Evolutionary conservation across 2,888 invertebrate genomes (phyloP), one percentile per base, ranked within the genome.

Genomic region (Eupithecia abbreviata): DNA sequence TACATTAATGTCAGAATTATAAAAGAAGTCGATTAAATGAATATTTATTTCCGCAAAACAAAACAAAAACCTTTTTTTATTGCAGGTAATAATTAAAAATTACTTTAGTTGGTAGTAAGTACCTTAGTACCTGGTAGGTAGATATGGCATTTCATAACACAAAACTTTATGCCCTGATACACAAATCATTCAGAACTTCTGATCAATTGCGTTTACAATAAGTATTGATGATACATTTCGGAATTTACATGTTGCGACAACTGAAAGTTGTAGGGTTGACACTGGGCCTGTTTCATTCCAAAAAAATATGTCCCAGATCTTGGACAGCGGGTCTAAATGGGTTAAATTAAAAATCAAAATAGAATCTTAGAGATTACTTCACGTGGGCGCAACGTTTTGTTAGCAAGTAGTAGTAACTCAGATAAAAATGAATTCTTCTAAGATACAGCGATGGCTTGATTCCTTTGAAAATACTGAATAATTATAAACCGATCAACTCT

Each of bases 201-300:
- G 75, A 78, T 78, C 78, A 71, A 78, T 78, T 78, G 73, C 49
- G 78, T 73, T 78, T 75, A 73, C 73, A 78, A 73, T 73, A 73
- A 75, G 71, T 68, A 75, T 77, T 51, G 66, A 41, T 72, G 65
- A 74, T 72, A 77, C 68, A 72, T 72, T 69, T 47, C 65, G 65
- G 13, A n/a, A 68, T 75, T 71, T 73, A 75, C 75, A 75, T 73
- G 67, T 51, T 74, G 71, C 55, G 72, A 72, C 74, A 51, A 72
- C 75, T 75, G 73, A 73, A 67, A 70, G 42, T 69, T 4, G 47
- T 73, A 78, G 78, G 78, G 78, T 10, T 78, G 75, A 10, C 73
- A 66, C 18, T 18, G n/a, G n/a, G n/a, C 9, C 2, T 18, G 49
- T 66, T 62, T 66, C 15, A 71, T 9, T 2, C 18, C 2, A 58